Percentiles rank a stretch among this genome's conserved stretches.
phyloP scores from a whole-genome alignment of 2,113 vertebrate genomes.

The Neotragus pygmaeus region DNA sequence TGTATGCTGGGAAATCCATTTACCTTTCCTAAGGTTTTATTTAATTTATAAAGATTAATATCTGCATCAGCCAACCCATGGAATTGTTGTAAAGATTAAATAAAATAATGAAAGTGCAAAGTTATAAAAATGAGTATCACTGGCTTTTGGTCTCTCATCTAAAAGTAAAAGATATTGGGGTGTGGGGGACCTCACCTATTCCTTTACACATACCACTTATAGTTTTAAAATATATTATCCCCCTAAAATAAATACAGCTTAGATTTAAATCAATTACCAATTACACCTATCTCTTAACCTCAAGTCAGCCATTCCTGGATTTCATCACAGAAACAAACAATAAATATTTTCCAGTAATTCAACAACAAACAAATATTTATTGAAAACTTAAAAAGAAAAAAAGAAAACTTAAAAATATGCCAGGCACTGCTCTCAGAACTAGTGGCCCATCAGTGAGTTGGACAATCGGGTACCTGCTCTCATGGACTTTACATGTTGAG shows the following conservation, averaged over 20 bases:
- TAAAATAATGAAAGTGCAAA: neutral
- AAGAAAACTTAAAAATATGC: conserved; percentile 16
- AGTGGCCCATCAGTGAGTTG: neutral
- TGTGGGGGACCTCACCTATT: neutral
- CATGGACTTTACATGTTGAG: neutral
- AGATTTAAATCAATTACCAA: conserved; percentile 30
- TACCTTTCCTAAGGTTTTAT: neutral
- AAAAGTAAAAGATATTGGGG: neutral
- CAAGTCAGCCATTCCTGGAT: neutral
- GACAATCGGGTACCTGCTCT: neutral
- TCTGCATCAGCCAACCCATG: neutral
- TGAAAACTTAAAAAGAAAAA: conserved; percentile 38
- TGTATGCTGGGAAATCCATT: neutral
- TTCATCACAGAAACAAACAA: neutral
- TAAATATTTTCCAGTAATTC: neutral
- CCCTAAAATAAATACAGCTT: neutral
- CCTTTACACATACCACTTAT: neutral
- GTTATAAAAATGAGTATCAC: neutral
- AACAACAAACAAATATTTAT: neutral
- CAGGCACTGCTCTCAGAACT: neutral
- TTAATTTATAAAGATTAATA: conserved; percentile 21
- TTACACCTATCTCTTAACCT: neutral
- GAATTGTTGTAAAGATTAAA: conserved; percentile 9
- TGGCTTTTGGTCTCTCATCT: neutral
- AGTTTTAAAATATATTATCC: conserved; percentile 13